These are phyloP conservation scores for Galago senegalensis DNA, from an alignment of 2,797 vertebrate genomes.

Conservation along the genomic window DNA sequence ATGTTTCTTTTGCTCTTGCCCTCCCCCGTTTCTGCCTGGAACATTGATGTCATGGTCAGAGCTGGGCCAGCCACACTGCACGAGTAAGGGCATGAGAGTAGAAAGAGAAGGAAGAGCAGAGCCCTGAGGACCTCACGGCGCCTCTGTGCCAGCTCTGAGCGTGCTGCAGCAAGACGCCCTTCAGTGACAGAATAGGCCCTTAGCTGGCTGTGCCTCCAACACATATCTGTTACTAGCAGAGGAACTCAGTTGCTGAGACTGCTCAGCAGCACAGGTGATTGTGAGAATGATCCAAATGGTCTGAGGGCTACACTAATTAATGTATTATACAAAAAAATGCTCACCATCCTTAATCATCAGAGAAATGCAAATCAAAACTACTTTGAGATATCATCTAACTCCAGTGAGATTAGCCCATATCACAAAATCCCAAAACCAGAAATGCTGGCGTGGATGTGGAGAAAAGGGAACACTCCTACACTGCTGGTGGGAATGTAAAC, in stretches of 20 bases:
- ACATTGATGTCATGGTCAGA: background rate
- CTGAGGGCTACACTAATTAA: background rate
- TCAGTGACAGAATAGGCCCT: slow-evolving; percentile 18
- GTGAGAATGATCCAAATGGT: background rate
- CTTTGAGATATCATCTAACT: too few relatives aligned
- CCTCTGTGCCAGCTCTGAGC: background rate
- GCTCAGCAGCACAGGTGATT: background rate
- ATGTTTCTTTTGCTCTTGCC: background rate
- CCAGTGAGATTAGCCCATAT: too few relatives aligned
- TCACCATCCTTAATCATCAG: too few relatives aligned
- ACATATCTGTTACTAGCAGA: background rate
- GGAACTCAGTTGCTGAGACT: background rate
- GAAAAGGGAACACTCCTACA: too few relatives aligned
- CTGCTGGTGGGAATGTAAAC: too few relatives aligned
- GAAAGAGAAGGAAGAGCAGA: background rate
- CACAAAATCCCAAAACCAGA: too few relatives aligned
- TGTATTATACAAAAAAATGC: background rate
- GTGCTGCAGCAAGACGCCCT: background rate
- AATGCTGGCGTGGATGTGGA: too few relatives aligned
- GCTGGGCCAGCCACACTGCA: background rate
- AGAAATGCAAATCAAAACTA: too few relatives aligned
- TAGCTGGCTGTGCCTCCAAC: background rate
- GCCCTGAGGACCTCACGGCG: background rate
- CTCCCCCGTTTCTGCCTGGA: background rate
- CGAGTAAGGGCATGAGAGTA: background rate